Percentiles rank a stretch among this genome's conserved stretches.
These are phyloP conservation scores for Streblospio benedicti DNA, from an alignment of 1,140 invertebrate genomes.

Conservation along the genomic window DNA sequence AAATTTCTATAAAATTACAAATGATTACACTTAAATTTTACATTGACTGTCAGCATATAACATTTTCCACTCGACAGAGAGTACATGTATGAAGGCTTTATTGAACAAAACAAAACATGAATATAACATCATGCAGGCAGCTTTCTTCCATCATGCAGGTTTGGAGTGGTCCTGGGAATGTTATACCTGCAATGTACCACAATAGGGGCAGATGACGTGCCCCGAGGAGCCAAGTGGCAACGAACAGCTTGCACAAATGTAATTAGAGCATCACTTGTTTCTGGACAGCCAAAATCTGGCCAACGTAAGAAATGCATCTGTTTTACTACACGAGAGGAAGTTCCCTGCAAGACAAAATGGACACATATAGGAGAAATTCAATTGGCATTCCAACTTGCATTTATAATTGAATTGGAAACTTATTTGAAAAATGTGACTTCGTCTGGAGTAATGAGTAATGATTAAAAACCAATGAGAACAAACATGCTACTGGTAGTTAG, in stretches of 20 bases:
- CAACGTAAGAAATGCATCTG: conserved; percentile 46
- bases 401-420: too few relatives aligned
- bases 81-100: not conserved
- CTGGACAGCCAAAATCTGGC: conserved; percentile 48
- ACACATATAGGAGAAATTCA: too few relatives aligned
- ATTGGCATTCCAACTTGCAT: too few relatives aligned
- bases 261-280: conserved; percentile 36
- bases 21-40: too few relatives aligned
- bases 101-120: not conserved
- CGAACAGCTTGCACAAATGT: conserved; percentile 40
- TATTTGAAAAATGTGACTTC: too few relatives aligned
- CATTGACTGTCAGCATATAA: conserved; percentile 1
- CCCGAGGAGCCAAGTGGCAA: conserved; percentile 25
- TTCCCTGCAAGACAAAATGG: too few relatives aligned
- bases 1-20: too few relatives aligned
- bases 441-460: too few relatives aligned
- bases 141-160: not conserved
- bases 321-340: conserved; percentile 36
- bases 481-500: too few relatives aligned
- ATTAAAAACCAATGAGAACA: too few relatives aligned
- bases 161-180: not conserved
- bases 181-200: conserved; percentile 46
- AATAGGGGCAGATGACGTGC: conserved; percentile 27
- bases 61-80: not conserved
- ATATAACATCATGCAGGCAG: not conserved